A percentile compares a stretch with the other conserved stretches of the same genome.
Conservation (phyloP, 1,140 invertebrate genomes). For the Brachionus rubens region DNA sequence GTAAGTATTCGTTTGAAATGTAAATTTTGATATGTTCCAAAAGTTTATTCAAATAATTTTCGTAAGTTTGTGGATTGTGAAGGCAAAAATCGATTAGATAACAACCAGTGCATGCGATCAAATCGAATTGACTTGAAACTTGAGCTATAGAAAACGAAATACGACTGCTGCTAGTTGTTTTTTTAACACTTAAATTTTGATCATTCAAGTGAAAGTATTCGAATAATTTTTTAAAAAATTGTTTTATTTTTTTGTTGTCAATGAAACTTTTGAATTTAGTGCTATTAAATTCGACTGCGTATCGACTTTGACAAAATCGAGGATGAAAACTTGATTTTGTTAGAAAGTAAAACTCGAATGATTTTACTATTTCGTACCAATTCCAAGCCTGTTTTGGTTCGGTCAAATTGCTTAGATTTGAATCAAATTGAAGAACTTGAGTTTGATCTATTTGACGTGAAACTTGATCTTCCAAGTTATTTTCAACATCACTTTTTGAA, state of each 20-base stretch:
- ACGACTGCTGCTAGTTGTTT: neutral
- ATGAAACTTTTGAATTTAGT: neutral
- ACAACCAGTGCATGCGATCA: constrained; percentile 2
- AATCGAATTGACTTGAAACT: neutral
- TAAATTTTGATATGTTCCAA: neutral
- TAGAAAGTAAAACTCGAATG: constrained; percentile 8
- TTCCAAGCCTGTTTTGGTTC: neutral
- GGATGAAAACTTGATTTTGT: constrained; percentile 22
- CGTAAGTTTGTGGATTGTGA: neutral
- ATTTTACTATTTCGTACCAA: constrained; percentile 4
- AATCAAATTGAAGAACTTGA: neutral
- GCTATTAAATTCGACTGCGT: neutral
- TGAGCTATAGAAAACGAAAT: neutral
- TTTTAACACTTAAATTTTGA: neutral
- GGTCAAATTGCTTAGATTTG: neutral
- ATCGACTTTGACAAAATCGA: neutral
- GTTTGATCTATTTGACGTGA: constrained; percentile 12
- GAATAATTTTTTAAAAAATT: constrained; percentile 30
- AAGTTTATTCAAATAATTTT: neutral
- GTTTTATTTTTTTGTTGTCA: constrained; percentile 3
- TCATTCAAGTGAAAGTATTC: neutral
- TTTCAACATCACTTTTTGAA: neutral
- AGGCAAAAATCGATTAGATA: constrained; percentile 16
- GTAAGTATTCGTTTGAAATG: neutral
- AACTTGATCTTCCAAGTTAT: neutral